Base-by-base conservation (phyloP, 2,888 invertebrate genomes). In the Meteorus colon region DNA sequence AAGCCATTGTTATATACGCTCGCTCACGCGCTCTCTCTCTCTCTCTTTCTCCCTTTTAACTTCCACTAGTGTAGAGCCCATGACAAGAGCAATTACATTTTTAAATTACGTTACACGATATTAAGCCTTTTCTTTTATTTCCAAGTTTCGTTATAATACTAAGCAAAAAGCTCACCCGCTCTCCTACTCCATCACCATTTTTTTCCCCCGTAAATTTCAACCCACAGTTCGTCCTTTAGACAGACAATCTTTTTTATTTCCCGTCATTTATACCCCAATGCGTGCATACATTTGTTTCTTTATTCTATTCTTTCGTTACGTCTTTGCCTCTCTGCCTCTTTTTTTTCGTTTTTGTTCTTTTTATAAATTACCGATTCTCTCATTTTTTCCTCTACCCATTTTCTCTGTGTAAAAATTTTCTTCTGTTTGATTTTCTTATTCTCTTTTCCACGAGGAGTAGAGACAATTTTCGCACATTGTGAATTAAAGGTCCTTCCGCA, bases 51-150 rank as follows among this genome's bases (percentile, higher is more conserved):
- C 48, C 14, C 48, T 48, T 48, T 48, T 19, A 55, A 55, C 55
- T 19, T 55, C 81, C 80, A 81, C 82, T 78, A 84, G 84, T 83
- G 82, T 85, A 85, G 55, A 55, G 55, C 84, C 75, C 84, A 84
- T 85, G 88, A 88, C 88, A 87, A 87, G 87, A 88, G 87, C 88
- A 88, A 88, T 88, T 88, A 88, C 87, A 87, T 87, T 88, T 88
- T 87, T 87, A 88, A 88, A 88, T 87, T 87, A 87, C 87, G 87
- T 87, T 88, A 88, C 86, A 87, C 86, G 86, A 87, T 87, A 87
- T 87, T 87, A 87, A 87, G 86, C 86, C 84, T 86, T 85, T 84
- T 82, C 85, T 83, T 84, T 76, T 77, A 65, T 78, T 77, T 37
- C 37, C 65, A 41, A 65, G 65, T 55, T 55, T 55, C 55, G 19